These are phyloP conservation scores for Alosa sapidissima DNA, from an alignment of 2,797 vertebrate species.

Conservation along the genomic window DNA sequence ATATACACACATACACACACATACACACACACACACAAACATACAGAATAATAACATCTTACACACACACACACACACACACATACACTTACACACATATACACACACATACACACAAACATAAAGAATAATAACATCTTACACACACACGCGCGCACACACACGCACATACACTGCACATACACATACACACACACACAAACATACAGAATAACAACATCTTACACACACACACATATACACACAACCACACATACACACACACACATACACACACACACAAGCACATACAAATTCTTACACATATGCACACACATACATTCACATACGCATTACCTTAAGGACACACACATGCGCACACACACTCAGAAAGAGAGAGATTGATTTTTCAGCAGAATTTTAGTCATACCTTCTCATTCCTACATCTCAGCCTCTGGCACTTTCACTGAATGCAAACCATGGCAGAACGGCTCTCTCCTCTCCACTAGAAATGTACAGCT, in stretches of 20 bases:
- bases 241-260: not conserved
- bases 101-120: not conserved
- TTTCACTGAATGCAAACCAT: not conserved
- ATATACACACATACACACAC: not conserved
- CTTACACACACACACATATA: not conserved
- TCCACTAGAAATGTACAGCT: not conserved
- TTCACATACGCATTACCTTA: not conserved
- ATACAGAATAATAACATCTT: not conserved
- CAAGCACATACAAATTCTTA: not conserved
- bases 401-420: not conserved
- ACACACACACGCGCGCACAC: conserved; percentile 21
- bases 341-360: not conserved
- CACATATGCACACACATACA: not conserved
- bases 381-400: conserved; percentile 1
- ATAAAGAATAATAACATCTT: not conserved
- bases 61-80: not conserved
- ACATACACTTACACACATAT: not conserved
- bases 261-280: not conserved
- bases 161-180: not conserved
- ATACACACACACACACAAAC: not conserved
- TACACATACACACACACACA: not conserved
- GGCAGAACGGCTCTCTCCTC: not conserved
- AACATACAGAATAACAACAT: not conserved
- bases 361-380: not conserved
- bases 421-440: not conserved